phyloP scores from a whole-genome alignment of 2,797 vertebrate species.

The Lepilemur ruficaudatus region DNA sequence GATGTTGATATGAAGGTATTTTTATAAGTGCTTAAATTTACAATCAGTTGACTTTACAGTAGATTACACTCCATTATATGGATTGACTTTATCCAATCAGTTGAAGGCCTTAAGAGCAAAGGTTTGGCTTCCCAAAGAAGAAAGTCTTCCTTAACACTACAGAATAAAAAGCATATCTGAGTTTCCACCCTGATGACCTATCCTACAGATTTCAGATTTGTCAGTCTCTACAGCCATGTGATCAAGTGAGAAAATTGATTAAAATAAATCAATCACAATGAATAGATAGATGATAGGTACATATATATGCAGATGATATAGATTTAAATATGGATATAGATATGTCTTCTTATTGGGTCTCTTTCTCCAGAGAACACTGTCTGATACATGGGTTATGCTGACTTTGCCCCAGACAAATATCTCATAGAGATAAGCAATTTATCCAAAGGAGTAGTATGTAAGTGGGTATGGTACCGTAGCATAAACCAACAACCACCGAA shows the following conservation, averaged over 20 bases:
- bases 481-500: neutral
- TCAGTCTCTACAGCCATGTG: neutral
- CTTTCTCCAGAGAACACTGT: neutral
- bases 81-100: neutral
- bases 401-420: neutral
- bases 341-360: neutral
- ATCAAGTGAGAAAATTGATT: neutral
- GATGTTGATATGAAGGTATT: neutral
- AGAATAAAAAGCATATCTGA: neutral
- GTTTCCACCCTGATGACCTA: neutral
- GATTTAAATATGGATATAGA: neutral
- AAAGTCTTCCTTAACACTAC: neutral
- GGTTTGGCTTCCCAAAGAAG: neutral
- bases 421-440: neutral
- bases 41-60: neutral
- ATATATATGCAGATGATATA: neutral
- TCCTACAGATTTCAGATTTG: neutral
- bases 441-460: neutral
- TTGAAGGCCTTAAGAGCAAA: neutral
- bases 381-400: neutral
- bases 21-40: neutral
- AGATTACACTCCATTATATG: neutral
- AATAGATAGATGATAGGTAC: neutral
- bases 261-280: neutral
- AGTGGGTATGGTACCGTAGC: neutral